Base-by-base conservation (phyloP, 2,113 vertebrate genomes). In the Xiphophorus couchianus region DNA sequence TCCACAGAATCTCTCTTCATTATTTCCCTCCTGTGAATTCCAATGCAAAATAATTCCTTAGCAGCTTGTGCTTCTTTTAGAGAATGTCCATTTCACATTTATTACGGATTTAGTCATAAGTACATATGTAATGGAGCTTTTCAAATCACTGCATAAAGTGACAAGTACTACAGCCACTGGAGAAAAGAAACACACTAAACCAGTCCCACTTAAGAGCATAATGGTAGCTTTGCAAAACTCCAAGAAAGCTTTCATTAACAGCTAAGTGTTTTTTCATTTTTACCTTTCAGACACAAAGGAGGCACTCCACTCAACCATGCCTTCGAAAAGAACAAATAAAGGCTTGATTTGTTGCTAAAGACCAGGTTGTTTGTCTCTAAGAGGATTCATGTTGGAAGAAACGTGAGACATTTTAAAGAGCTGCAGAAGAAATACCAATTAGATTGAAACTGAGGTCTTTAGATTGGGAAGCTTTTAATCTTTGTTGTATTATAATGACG, bases 211-310 rank as follows among this genome's bases (percentile, higher is more conserved):
- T 48, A 58, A 31, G 42, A 62, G 73, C 73, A 79, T 78, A 77
- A 81, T 61, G 68, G 78, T 72, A 65, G 69, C 78, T 74, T 73
- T 82, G 69, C 7, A 62, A 37, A 14, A 28, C 0, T 42, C 39
- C 4, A 37, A 78, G 80, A 42, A 73, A 84, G 33, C 30, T 29
- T 81, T 77, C 69, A 77, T 79, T 62, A 83, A 75, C 73, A 73
- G 39, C 70, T 64, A 65, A 82, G 73, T 77, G 62, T 66, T 42
- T 70, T 76, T 72, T 78, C 39, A 66, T 66, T 74, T 29, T 65
- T 25, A 71, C 69, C 69, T 62, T 73, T n/a, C 9, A 2, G 14
- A 73, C 66, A 13, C 35, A 42, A 61, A 51, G 33, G 54, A 35
- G 29, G 79, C 14, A 22, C 13, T 61, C 12, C 37, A 48, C 66